Base-by-base conservation (phyloP, 2,888 invertebrate species). In the Gymnocheta viridis region DNA sequence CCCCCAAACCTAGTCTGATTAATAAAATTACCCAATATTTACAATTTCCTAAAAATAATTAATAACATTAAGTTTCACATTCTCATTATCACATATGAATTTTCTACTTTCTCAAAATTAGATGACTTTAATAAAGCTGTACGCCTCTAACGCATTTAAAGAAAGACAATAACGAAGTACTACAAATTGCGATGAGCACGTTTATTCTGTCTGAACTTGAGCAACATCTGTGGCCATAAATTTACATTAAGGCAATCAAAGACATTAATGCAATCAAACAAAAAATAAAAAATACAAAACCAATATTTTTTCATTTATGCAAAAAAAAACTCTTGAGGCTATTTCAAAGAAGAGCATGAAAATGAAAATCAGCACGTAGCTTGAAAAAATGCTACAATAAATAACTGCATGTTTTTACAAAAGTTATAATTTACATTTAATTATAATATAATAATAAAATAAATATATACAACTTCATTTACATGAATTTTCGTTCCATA, bases 361-460 rank as follows among this genome's bases (percentile, higher is more conserved):
- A 70, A 64, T 54, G n/a, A 64, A 70, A 44, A 70, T 70, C 62
- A 70, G 62, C 70, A 79, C 62, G 62, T 70, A 54, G 29, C 47
- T 70, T 58, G 4, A 32, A 22, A 73, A 51, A 58, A 56, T n/a
- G 2, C 17, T 29, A 17, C 47, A 77, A 60, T 58, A 17, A 10
- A 17, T 17, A 17, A 66, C 17, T 56, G 19, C 19, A 49, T 35
- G 12, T 5, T 60, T 22, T 47, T 56, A 27, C 44, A 24, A 14
- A 41, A 49, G 22, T 17, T 29, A 62, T 54, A 69, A 69, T 51
- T 67, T 77, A 38, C 14, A 17, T 49, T 60, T 60, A 38, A 38
- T n/a, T 41, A 49, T 77, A 67, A 67, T 77, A 49, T 77, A 49
- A 72, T 29, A 27, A 49, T 49, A 27, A 35, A 62, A 49, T 17